phyloP scores from a whole-genome alignment of 1,140 invertebrate species.

The Tetramorium parvispinum region DNA sequence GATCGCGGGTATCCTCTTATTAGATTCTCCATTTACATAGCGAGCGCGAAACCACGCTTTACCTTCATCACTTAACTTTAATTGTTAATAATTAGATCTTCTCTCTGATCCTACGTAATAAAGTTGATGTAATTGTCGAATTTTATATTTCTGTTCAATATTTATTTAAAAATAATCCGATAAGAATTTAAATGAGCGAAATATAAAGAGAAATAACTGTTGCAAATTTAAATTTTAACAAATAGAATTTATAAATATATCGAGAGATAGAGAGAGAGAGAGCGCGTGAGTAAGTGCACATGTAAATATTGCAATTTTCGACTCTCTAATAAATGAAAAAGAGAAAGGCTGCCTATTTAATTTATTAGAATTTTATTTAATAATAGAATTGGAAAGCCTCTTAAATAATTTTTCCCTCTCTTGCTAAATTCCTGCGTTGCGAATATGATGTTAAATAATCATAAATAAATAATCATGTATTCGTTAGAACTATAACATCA shows the following conservation, averaged over 20 bases:
- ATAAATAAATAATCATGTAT: background rate
- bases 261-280: background rate
- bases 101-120: background rate
- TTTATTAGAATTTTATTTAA: too few relatives aligned
- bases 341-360: background rate
- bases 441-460: background rate
- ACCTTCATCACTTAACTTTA: constrained; percentile 20
- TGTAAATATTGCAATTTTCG: background rate
- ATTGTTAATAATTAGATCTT: constrained; percentile 38
- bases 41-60: background rate
- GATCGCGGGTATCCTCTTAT: constrained; percentile 24
- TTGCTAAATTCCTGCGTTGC: background rate
- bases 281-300: background rate
- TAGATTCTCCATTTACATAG: constrained; percentile 47
- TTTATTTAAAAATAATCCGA: background rate
- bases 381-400: background rate
- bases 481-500: background rate
- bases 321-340: background rate
- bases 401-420: constrained; percentile 21
- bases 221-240: background rate
- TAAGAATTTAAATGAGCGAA: background rate
- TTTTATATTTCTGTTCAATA: background rate
- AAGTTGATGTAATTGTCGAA: background rate
- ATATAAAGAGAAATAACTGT: background rate
- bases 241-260: background rate